phyloP scores from a whole-genome alignment of 2,888 invertebrate species.

The Plagodis pulveraria region DNA sequence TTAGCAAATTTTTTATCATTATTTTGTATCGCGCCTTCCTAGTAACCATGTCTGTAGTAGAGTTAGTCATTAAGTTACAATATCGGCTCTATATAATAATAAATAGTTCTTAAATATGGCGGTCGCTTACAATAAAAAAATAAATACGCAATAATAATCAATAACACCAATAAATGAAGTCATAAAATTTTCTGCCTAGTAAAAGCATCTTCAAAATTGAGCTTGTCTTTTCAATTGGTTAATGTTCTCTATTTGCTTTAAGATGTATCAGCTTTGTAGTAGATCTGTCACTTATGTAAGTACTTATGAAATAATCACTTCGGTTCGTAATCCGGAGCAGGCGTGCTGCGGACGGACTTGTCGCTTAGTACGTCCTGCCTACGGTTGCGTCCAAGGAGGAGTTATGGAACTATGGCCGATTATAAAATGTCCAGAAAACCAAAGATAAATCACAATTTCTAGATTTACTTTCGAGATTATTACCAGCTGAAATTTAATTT shows the following conservation, averaged over 20 bases:
- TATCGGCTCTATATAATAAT: conserved; percentile 57
- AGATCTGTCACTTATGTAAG: conserved; percentile 83
- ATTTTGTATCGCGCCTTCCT: conserved; percentile 61
- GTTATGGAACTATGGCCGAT: conserved; percentile 76
- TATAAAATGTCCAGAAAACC: conserved; percentile 67
- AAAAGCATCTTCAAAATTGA: conserved; percentile 31
- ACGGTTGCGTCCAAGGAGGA: conserved; percentile 61
- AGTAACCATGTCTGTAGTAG: conserved; percentile 62
- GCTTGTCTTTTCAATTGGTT: conserved; percentile 55
- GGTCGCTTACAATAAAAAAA: conserved; percentile 50
- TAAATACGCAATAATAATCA: conserved; percentile 39
- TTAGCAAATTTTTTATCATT: conserved; percentile 58
- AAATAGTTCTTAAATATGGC: conserved; percentile 51
- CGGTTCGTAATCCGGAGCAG: conserved; percentile 51
- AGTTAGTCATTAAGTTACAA: conserved; percentile 69
- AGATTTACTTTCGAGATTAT: conserved; percentile 74
- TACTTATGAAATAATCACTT: conserved; percentile 77
- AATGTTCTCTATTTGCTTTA: conserved; percentile 78
- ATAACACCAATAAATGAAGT: conserved; percentile 25
- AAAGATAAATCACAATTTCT: conserved; percentile 81
- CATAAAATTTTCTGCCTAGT: conserved; percentile 19
- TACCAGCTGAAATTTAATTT: conserved; percentile 68
- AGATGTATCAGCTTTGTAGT: conserved; percentile 78
- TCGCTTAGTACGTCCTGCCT: conserved; percentile 33
- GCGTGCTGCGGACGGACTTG: conserved; percentile 39